Base-by-base conservation (phyloP, 2,888 invertebrate species). In the Bursaphelenchus okinawaensis region DNA sequence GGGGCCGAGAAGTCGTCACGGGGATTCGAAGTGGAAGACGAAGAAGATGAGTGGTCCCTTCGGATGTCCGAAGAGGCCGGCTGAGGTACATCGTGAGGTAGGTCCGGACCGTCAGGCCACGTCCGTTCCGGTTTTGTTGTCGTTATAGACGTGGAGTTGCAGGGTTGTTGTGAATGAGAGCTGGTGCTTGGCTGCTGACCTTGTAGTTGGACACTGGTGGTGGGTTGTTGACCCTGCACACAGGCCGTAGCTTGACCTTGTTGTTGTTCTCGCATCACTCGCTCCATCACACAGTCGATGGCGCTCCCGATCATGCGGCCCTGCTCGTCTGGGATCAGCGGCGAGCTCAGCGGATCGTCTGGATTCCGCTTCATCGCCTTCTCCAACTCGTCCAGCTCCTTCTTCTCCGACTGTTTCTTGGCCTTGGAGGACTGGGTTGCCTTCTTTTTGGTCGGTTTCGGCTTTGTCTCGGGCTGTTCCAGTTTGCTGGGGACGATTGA, bases 201-300 rank as follows among this genome's bases (percentile, higher is more conserved):
- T 16, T 12, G 54, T 16, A 40, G 12, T 16, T 12, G 40, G 40
- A 12, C n/a, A 24, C 54, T 23, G 23, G 24, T n/a, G 27, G 56
- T 8, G 7, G 12, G 23, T 24, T 4, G 27, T n/a, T 62, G 61
- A 19, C 62, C 20, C 19, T 29, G 9, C 9, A 27, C 9, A n/a
- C 20, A 8, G 19, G 59, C 7, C 19, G 8, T 20, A 6, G 9
- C 19, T 9, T 61, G 20, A 7, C 6, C 40, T 23, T 23, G 59
- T 9, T 12, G 20, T 19, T 50, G 19, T 19, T 52, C 65, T 22
- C 65, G 66, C 52, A 66, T 27, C n/a, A 68, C 68, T 20, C 59
- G 51, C 40, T 69, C 68, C 59, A 68, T 57, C 59, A 68, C 68
- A n/a, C 63, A 66, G 22, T 71, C 69, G 16, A 68, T 69, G 22